phyloP scores from a whole-genome alignment of 1,140 invertebrate species.

The Micrasema minimum region DNA sequence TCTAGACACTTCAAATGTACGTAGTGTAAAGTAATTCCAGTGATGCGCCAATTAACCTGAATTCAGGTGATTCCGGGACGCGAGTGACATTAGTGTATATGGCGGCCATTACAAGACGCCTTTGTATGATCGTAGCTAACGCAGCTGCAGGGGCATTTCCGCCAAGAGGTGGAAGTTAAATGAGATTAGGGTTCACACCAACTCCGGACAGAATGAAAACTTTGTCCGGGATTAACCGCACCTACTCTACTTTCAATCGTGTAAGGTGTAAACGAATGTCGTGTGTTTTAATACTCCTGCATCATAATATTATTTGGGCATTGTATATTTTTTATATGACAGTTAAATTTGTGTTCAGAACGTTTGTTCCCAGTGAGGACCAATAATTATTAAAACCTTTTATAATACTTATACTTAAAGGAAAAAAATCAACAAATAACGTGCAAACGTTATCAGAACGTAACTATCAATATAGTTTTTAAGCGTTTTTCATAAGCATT shows the following conservation, averaged over 20 bases:
- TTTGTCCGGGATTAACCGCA: slow-evolving; percentile 4
- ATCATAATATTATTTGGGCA: not conserved
- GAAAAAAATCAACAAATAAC: too few relatives aligned
- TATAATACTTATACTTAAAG: not conserved
- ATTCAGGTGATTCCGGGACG: not conserved
- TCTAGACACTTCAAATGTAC: not conserved
- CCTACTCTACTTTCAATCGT: not conserved
- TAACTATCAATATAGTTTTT: too few relatives aligned
- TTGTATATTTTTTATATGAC: not conserved
- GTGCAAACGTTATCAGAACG: too few relatives aligned
- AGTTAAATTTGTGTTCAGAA: not conserved
- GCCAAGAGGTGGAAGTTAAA: slow-evolving; percentile 38
- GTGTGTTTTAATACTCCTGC: not conserved
- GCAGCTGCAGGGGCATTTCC: slow-evolving; percentile 20
- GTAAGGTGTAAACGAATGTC: not conserved
- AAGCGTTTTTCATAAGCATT: too few relatives aligned
- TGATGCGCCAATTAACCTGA: not conserved
- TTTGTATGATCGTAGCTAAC: not conserved
- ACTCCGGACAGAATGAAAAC: slow-evolving; percentile 5
- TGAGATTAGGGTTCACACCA: slow-evolving; percentile 41
- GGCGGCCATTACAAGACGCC: slow-evolving; percentile 5
- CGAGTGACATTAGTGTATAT: slow-evolving; percentile 5
- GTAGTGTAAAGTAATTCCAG: not conserved
- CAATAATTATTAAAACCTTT: not conserved
- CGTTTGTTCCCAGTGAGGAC: not conserved